These are phyloP conservation scores for Sycophaga agraensis DNA, from an alignment of 1,140 invertebrate species.

Conservation along the genomic window DNA sequence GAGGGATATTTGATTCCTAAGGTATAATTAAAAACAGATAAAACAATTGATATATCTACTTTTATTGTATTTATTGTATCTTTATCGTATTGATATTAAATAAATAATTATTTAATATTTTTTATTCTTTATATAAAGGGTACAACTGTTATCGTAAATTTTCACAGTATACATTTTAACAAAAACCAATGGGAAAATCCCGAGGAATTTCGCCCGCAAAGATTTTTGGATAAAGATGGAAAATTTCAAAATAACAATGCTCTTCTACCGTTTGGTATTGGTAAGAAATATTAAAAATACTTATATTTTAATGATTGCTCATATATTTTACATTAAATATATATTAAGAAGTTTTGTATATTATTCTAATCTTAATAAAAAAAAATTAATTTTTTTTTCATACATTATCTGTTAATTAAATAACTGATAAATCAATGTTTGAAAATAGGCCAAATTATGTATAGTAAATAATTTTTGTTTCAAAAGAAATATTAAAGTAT, in stretches of 20 bases:
- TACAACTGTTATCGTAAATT: constrained; percentile 63
- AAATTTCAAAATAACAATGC: constrained; percentile 60
- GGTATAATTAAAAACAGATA: constrained; percentile 51
- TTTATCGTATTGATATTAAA: background rate
- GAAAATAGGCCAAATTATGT: too few species aligned
- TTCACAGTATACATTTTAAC: constrained; percentile 71
- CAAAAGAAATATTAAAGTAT: too few species aligned
- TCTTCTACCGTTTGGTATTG: constrained; percentile 71
- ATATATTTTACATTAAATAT: too few species aligned
- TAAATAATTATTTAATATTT: background rate
- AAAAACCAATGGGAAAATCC: constrained; percentile 69
- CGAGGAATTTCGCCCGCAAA: constrained; percentile 68
- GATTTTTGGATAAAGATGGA: constrained; percentile 69
- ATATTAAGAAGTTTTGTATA: too few species aligned
- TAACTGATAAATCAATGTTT: too few species aligned
- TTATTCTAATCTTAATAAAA: too few species aligned
- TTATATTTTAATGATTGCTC: too few species aligned
- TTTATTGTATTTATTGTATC: background rate
- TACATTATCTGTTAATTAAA: too few species aligned
- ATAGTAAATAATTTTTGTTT: too few species aligned
- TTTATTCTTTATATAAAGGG: constrained; percentile 50
- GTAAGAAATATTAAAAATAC: constrained; percentile 61
- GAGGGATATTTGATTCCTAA: constrained; percentile 67
- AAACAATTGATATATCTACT: too few species aligned
- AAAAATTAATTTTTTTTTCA: too few species aligned